These are phyloP conservation scores for Regulus satrapa DNA, from an alignment of 2,113 vertebrate genomes.

Conservation along the genomic window DNA sequence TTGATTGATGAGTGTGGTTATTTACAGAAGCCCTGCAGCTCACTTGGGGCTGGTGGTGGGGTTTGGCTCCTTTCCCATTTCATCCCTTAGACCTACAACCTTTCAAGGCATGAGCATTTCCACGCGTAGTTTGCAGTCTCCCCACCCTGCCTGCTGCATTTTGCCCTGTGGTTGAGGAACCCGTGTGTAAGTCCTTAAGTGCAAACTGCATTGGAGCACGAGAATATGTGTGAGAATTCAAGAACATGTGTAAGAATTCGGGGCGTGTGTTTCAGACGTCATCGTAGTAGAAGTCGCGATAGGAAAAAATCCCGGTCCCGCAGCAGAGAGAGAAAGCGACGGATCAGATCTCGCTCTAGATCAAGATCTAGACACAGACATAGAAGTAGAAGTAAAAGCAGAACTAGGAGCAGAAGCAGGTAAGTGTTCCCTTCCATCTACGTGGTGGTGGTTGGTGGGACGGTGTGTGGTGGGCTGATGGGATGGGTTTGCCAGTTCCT, in stretches of 20 bases:
- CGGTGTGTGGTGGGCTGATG: rapidly evolving
- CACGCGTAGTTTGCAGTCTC: background rate
- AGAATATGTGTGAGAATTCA: background rate
- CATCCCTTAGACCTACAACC: background rate
- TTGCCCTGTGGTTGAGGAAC: background rate
- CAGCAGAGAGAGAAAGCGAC: conserved; percentile 89
- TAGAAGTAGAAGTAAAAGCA: conserved; percentile 86
- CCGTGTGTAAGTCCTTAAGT: background rate
- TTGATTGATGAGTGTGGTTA: background rate
- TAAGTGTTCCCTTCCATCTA: background rate
- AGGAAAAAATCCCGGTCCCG: conserved; percentile 86
- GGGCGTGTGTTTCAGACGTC: conserved; percentile 75
- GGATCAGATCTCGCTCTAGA: conserved; percentile 83
- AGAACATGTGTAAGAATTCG: background rate
- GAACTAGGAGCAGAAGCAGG: conserved; percentile 93
- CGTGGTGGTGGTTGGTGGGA: background rate
- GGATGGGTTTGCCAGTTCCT: background rate
- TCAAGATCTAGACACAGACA: conserved; percentile 90
- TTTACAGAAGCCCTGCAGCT: background rate
- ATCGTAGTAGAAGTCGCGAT: conserved; percentile 90
- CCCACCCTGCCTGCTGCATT: background rate
- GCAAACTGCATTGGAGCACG: background rate
- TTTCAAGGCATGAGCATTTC: background rate
- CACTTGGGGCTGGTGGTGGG: background rate
- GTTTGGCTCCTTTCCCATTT: background rate